phyloP scores from a whole-genome alignment of 2,888 invertebrate genomes.

The Phengaris alcon region DNA sequence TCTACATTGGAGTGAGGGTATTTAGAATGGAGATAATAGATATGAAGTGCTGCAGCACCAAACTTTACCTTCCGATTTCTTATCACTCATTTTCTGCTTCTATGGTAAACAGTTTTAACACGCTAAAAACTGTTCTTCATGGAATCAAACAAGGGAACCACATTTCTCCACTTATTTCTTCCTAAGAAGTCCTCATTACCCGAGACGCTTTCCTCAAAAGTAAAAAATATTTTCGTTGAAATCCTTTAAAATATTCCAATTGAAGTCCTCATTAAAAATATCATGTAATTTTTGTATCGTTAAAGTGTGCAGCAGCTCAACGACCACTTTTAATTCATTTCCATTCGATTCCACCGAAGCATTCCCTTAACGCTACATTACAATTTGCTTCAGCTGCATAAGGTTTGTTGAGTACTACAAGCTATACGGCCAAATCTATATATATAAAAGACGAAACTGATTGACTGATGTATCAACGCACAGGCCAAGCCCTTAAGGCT shows the following conservation, averaged over 20 bases:
- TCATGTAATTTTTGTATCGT: slow-evolving; percentile 20
- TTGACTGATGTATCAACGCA: too few relatives aligned
- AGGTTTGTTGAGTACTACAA: neutral
- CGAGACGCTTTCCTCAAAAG: neutral
- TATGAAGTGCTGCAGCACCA: too few relatives aligned
- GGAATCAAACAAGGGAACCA: too few relatives aligned
- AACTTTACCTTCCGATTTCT: too few relatives aligned
- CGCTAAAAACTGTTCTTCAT: too few relatives aligned
- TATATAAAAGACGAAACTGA: too few relatives aligned
- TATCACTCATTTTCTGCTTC: too few relatives aligned
- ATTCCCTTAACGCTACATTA: slow-evolving; percentile 27
- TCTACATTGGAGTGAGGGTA: too few relatives aligned
- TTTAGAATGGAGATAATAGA: too few relatives aligned
- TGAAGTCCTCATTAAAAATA: slow-evolving; percentile 23
- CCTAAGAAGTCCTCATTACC: neutral
- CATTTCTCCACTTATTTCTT: neutral
- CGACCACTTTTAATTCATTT: slow-evolving; percentile 26
- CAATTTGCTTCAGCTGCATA: slow-evolving; percentile 13
- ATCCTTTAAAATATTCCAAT: slow-evolving; percentile 5
- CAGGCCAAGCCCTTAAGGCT: too few relatives aligned
- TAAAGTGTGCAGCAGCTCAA: slow-evolving; percentile 4
- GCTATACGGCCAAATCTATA: neutral
- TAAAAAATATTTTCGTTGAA: slow-evolving; percentile 10
- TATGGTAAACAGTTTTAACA: too few relatives aligned
- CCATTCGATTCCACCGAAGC: slow-evolving; percentile 19